Evolutionary conservation across 64 coral and sea anemone species (phyloP).

Genomic region (Stylophora pistillata): DNA sequence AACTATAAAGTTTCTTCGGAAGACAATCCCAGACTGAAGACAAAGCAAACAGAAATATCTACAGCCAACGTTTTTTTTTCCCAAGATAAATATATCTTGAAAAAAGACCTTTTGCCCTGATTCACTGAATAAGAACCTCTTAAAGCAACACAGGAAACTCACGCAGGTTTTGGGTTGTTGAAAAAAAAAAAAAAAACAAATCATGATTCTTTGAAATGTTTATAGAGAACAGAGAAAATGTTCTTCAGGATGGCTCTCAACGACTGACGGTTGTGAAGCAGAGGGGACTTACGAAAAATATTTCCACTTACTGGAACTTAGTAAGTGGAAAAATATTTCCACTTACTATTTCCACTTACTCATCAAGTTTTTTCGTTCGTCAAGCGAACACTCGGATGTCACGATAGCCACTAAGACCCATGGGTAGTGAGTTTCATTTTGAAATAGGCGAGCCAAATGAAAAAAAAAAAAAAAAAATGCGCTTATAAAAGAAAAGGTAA

Average conservation of each 20-base stretch:
- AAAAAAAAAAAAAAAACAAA: background rate
- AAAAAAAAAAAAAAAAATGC: background rate
- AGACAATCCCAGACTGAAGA: slow-evolving; percentile 5
- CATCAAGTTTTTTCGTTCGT: background rate
- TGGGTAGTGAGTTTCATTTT: background rate
- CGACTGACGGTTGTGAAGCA: background rate
- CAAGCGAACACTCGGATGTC: background rate
- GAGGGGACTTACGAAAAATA: background rate
- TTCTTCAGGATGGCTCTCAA: background rate
- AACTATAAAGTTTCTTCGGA: background rate
- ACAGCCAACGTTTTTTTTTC: slow-evolving; percentile 5
- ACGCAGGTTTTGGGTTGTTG: background rate
- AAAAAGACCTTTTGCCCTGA: slow-evolving; percentile 1
- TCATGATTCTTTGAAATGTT: slow-evolving; percentile 13
- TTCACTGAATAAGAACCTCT: background rate
- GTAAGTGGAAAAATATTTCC: background rate
- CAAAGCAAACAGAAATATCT: slow-evolving; percentile 4
- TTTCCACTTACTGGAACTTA: background rate
- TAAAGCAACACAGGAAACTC: slow-evolving; percentile 3
- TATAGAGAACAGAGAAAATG: background rate
- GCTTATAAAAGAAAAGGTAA: background rate
- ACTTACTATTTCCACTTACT: background rate
- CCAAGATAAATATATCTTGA: slow-evolving; percentile 10
- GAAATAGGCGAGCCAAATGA: background rate
- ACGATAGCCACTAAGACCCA: background rate